Base-by-base conservation (phyloP, 1,140 invertebrate species). In the Bombus sibiricus region DNA sequence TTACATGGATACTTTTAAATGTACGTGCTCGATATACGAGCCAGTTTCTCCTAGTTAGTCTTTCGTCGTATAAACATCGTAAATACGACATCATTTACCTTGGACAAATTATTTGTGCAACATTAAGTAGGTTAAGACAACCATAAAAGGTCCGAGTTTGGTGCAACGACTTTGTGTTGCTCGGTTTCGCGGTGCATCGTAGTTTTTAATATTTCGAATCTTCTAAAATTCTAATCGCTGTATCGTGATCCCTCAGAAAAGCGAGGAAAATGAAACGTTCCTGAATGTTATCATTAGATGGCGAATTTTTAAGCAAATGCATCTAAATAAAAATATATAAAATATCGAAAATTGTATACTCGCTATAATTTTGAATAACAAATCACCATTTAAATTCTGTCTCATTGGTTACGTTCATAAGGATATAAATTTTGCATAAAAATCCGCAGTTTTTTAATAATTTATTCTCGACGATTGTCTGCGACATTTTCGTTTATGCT, bases 121-220 rank as follows among this genome's bases (percentile, higher is more conserved):
- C 22, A 41, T 78, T 43, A 77, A 83, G 74, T 83, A 69, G 81
- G 81, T 83, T 83, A 78, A 78, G 64, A 77, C 64, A 68, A 75
- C 74, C 47, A 25, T 83, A 83, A 77, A 83, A 77, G 81, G 74
- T 43, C 13, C 43, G 15, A 57, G 74, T n/a, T 37, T 43, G n/a
- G 34, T 34, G 62, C 15, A 28, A 57, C 62, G 28, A 77, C 12
- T 34, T 18, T 41, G 43, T 13, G 22, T 43, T 18, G 0, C 39
- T 25, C 69, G 34, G 59, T 22, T 66, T 15, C 15, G n/a, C n/a
- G 15, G 0, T 32, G 13, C 2, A 66, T 66, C n/a, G 15, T 32
- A 66, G n/a, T 34, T 15, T 32, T 8, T 15, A 8, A 66, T 32
- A 47, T 62, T 28, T 62, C 12, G 3, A 59, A 28, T n/a, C 0